Conservation (phyloP, 2,113 vertebrate genomes). For the Pristiophorus japonicus region DNA sequence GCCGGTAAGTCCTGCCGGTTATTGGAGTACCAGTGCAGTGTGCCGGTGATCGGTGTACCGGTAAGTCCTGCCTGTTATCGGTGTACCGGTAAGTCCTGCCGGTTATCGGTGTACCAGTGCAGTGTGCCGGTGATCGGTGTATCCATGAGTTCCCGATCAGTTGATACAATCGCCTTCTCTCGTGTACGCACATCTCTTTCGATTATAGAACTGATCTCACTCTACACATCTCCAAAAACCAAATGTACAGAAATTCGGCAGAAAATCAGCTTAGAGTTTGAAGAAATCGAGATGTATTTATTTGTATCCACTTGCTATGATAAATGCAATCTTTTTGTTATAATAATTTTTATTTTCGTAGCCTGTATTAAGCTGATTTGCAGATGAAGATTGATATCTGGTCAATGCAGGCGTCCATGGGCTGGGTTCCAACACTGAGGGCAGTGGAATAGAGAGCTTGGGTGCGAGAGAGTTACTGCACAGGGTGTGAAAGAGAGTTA, state of each 20-base stretch:
- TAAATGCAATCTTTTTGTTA: conserved; percentile 68
- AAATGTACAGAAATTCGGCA: conserved; percentile 72
- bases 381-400: conserved; percentile 17
- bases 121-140: conserved; percentile 15
- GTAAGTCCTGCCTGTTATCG: background rate
- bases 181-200: conserved; percentile 46
- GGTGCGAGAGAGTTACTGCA: background rate
- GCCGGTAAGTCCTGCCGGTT: background rate
- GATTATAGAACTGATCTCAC: conserved; percentile 49
- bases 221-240: conserved; percentile 56
- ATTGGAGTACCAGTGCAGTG: background rate
- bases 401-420: background rate
- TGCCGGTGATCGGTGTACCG: conserved; percentile 30
- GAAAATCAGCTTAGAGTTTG: conserved; percentile 52
- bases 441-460: background rate
- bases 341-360: conserved; percentile 54
- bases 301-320: conserved; percentile 73
- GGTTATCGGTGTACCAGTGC: too few relatives aligned
- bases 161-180: background rate
- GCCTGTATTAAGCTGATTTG: conserved; percentile 28
- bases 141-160: background rate
- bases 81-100: background rate
- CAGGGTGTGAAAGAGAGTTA: background rate
- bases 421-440: background rate
- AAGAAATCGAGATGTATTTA: conserved; percentile 66